Conservation (phyloP, 2,113 vertebrate genomes). For the Suricata suricatta region DNA sequence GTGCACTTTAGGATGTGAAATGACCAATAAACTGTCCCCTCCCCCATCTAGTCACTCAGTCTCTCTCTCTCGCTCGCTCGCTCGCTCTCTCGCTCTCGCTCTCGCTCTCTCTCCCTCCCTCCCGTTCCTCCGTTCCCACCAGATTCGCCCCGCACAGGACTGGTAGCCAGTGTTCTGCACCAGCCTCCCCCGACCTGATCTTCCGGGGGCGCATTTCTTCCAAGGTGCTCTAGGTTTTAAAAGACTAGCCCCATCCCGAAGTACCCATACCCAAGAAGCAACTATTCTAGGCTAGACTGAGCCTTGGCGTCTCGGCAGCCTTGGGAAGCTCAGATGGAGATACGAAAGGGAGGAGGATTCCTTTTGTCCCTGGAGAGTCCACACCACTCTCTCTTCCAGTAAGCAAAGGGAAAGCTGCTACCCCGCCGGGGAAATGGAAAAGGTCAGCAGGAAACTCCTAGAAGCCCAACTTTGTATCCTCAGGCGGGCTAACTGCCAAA, state of each 20-base stretch:
- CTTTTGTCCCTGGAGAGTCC: conserved; percentile 22
- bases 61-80: too few relatives aligned
- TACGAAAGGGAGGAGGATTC: background rate
- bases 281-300: background rate
- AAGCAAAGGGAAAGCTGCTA: background rate
- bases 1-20: background rate
- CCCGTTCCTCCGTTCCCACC: too few relatives aligned
- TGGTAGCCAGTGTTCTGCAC: background rate
- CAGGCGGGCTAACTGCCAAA: background rate
- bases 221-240: background rate
- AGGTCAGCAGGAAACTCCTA: background rate
- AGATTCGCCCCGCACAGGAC: fast-evolving
- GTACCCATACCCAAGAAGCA: background rate
- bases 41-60: background rate
- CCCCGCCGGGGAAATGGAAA: background rate
- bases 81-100: too few relatives aligned
- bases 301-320: background rate
- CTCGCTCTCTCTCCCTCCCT: background rate
- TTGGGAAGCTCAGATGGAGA: background rate
- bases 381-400: background rate
- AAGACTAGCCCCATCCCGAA: background rate
- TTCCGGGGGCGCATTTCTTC: background rate
- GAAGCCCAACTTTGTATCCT: background rate
- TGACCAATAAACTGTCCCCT: background rate
- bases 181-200: background rate